Conservation (phyloP, 2,888 invertebrate genomes). For the Psococerastis gibbosa region DNA sequence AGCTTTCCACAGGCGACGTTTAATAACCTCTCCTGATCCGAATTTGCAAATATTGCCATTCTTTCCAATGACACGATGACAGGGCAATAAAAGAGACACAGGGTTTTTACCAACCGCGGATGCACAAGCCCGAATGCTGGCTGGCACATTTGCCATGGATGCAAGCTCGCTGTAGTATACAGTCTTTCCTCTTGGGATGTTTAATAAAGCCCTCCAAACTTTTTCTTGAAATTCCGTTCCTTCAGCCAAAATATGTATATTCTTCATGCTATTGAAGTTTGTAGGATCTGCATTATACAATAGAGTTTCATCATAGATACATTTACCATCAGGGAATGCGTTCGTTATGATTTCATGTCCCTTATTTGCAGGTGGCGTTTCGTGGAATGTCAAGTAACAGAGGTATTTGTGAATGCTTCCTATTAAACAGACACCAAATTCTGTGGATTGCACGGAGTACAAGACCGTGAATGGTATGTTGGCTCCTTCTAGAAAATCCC, state of each 20-base stretch:
- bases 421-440: no score
- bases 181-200: constrained; percentile 19
- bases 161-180: constrained; percentile 21
- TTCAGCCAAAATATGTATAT: constrained; percentile 13
- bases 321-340: no score
- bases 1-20: background rate
- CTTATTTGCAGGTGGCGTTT: no score
- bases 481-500: no score
- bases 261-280: no score
- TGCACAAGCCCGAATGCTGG: constrained; percentile 21
- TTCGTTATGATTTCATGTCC: no score
- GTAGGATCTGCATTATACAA: no score
- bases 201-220: constrained; percentile 21
- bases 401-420: no score
- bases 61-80: constrained; percentile 21
- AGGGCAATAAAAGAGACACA: constrained; percentile 22
- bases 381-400: no score
- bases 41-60: background rate
- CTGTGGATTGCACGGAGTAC: no score
- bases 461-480: no score
- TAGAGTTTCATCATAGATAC: no score
- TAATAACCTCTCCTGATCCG: background rate
- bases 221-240: constrained; percentile 23
- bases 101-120: constrained; percentile 21
- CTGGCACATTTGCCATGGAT: constrained; percentile 19